phyloP scores from a whole-genome alignment of 2,888 invertebrate species.

The Lycophotia porphyrea region DNA sequence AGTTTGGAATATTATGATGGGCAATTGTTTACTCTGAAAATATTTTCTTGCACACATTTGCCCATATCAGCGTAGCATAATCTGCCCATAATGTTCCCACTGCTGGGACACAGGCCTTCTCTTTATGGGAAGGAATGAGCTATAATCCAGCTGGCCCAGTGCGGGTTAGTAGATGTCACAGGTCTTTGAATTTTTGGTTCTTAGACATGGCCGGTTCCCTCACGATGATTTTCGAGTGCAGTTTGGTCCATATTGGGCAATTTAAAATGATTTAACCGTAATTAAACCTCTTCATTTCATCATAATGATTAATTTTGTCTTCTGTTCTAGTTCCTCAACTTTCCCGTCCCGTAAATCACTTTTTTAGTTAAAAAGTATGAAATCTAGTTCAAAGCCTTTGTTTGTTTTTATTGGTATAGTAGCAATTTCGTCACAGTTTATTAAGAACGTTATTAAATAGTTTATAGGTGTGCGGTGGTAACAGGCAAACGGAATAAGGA shows the following conservation, averaged over 20 bases:
- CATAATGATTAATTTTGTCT: background rate
- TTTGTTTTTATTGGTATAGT: slow-evolving; percentile 17
- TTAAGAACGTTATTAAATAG: slow-evolving; percentile 32
- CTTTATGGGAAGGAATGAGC: too few relatives aligned
- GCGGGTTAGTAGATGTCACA: too few relatives aligned
- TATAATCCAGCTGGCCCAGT: too few relatives aligned
- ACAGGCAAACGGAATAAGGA: slow-evolving; percentile 37
- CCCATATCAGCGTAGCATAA: too few relatives aligned
- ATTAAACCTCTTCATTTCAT: background rate
- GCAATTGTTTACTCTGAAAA: background rate
- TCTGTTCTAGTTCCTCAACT: too few relatives aligned
- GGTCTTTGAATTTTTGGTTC: too few relatives aligned
- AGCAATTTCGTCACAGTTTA: slow-evolving; percentile 27
- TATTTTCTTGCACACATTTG: background rate
- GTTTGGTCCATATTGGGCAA: too few relatives aligned
- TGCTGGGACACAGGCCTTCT: too few relatives aligned
- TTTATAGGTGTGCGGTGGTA: slow-evolving; percentile 33
- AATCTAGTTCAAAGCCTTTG: slow-evolving; percentile 28
- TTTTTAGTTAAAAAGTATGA: slow-evolving; percentile 8
- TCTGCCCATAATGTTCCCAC: too few relatives aligned
- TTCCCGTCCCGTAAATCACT: background rate
- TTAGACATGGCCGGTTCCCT: too few relatives aligned
- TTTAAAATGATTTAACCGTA: background rate
- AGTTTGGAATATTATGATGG: slow-evolving; percentile 9
- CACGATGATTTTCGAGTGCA: too few relatives aligned